phyloP scores from a whole-genome alignment of 2,888 invertebrate species.

The Agrotis segetum region DNA sequence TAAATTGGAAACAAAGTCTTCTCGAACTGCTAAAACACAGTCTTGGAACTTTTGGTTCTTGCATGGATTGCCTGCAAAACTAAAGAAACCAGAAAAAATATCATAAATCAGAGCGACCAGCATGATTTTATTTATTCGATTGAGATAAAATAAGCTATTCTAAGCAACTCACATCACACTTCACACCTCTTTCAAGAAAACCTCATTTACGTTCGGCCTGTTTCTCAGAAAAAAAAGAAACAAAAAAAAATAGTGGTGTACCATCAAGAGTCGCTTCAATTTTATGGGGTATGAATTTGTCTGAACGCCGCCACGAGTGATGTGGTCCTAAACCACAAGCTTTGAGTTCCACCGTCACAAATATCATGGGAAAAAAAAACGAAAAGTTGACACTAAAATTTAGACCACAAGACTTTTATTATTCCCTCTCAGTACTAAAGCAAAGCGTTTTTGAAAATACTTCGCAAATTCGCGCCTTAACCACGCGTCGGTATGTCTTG shows the following conservation, averaged over 20 bases:
- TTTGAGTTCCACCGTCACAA: slow-evolving; percentile 71
- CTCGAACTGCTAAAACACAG: too few relatives aligned
- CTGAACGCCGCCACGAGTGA: slow-evolving; percentile 68
- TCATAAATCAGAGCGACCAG: not conserved
- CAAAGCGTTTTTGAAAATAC: slow-evolving; percentile 32
- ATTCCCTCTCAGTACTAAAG: slow-evolving; percentile 53
- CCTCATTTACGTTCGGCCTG: slow-evolving; percentile 60
- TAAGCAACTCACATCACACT: slow-evolving; percentile 18
- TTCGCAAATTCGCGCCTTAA: slow-evolving; percentile 43
- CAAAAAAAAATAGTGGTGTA: slow-evolving; percentile 36
- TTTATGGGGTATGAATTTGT: slow-evolving; percentile 82
- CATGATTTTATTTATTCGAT: too few relatives aligned
- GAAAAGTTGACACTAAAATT: slow-evolving; percentile 63
- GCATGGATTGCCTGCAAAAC: too few relatives aligned
- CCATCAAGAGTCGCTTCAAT: slow-evolving; percentile 62
- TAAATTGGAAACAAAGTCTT: too few relatives aligned
- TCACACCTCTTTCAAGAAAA: slow-evolving; percentile 50
- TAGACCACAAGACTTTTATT: slow-evolving; percentile 70
- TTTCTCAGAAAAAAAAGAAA: slow-evolving; percentile 34
- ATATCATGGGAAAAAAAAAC: slow-evolving; percentile 74
- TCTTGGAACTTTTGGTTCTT: too few relatives aligned
- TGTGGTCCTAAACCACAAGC: slow-evolving; percentile 75
- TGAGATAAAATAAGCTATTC: not conserved
- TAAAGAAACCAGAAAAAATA: not conserved
- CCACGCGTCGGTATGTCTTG: slow-evolving; percentile 24